These are phyloP conservation scores for Athalia circularis DNA, from an alignment of 2,888 invertebrate species.

Conservation along the genomic window DNA sequence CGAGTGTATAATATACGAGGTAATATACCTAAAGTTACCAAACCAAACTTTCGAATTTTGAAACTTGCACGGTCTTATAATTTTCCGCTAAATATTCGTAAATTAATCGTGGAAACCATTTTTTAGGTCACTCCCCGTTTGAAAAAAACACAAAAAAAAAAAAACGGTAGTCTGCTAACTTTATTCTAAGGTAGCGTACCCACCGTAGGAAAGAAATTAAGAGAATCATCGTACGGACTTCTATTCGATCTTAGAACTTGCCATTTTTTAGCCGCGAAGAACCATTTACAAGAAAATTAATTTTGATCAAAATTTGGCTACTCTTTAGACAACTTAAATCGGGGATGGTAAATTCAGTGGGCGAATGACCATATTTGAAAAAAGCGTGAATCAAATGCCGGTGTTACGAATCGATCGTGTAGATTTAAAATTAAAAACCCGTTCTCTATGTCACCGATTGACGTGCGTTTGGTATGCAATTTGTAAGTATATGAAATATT, in stretches of 20 bases:
- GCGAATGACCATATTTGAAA: too few species aligned
- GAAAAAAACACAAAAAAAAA: neutral
- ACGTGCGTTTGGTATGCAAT: too few species aligned
- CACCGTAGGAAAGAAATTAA: neutral
- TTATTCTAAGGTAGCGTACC: neutral
- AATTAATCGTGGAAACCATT: neutral
- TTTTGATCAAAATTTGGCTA: neutral
- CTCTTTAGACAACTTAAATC: neutral
- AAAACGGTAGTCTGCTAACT: constrained; percentile 6
- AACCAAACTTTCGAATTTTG: too few species aligned
- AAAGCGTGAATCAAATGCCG: neutral
- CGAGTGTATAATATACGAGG: too few species aligned
- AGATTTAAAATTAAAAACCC: neutral
- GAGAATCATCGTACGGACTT: neutral
- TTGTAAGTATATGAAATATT: too few species aligned
- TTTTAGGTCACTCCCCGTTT: neutral
- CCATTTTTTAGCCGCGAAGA: constrained; percentile 4
- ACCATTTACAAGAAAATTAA: neutral
- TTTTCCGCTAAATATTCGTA: too few species aligned
- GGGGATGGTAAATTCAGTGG: neutral
- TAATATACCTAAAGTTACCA: too few species aligned
- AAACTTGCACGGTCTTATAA: too few species aligned
- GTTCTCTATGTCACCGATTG: neutral
- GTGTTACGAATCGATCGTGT: neutral
- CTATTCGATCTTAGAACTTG: neutral